Evolutionary conservation across 2,888 invertebrate species (phyloP).

Genomic region (Philereme vetulata): DNA sequence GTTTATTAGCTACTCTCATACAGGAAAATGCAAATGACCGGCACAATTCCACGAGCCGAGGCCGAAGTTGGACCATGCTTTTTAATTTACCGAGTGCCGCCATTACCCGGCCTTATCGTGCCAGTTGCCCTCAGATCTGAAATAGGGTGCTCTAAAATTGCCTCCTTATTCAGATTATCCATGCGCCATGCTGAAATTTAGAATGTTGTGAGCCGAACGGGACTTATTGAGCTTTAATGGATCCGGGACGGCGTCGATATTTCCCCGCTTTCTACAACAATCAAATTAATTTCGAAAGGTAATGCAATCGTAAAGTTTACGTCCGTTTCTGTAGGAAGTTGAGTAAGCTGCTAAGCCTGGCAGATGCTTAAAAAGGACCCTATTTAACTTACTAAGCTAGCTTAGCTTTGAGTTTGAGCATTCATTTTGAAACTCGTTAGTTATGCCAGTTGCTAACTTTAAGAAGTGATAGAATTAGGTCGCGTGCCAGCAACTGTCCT

Average conservation of each 20-base stretch:
- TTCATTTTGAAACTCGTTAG: constrained; percentile 28
- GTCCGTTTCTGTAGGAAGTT: constrained; percentile 19
- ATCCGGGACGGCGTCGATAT: constrained; percentile 48
- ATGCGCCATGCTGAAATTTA: constrained; percentile 59
- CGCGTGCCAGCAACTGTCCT: constrained; percentile 13
- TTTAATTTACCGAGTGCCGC: constrained; percentile 73
- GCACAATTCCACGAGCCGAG: constrained; percentile 53
- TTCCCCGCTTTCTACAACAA: constrained; percentile 60
- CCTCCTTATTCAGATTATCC: constrained; percentile 66
- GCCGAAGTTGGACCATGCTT: constrained; percentile 59
- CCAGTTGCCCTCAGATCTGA: constrained; percentile 61
- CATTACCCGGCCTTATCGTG: constrained; percentile 65
- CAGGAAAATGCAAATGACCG: constrained; percentile 62
- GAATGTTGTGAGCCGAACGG: constrained; percentile 55
- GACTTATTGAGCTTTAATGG: constrained; percentile 64
- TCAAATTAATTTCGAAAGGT: constrained; percentile 56
- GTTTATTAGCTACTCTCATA: constrained; percentile 48
- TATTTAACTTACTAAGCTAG: constrained; percentile 11
- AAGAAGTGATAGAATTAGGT: constrained; percentile 23
- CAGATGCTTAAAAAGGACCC: constrained; percentile 14
- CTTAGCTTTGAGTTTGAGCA: constrained; percentile 24
- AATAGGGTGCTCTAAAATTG: constrained; percentile 64
- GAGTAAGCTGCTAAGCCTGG: constrained; percentile 14
- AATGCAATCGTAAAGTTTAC: constrained; percentile 29
- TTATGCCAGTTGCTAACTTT: constrained; percentile 14